Base-by-base conservation (phyloP, 2,888 invertebrate genomes). In the Matsumyia berberina region DNA sequence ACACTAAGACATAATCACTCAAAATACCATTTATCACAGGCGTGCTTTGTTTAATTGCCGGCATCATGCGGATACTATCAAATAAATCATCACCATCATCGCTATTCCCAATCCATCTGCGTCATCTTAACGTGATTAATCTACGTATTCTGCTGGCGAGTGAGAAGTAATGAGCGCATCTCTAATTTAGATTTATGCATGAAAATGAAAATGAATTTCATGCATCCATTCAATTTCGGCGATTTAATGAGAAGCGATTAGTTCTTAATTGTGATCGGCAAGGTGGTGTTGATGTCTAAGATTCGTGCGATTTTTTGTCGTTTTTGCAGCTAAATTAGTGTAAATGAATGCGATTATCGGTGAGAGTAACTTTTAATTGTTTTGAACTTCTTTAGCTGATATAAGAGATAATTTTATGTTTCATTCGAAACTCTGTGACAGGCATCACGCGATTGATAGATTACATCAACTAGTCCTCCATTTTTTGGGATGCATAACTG, bases 151-250 rank as follows among this genome's bases (percentile, higher is more conserved):
- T 17, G 7, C 49, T 62, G 33, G 15, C 24, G 72, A 62, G 64
- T 72, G 64, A 78, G 62, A 53, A 9, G n/a, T 49, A 57, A 79
- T 57, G 24, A 24, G 49, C 49, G 51, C 24, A 57, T 55, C 17
- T 55, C 7, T 39, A 19, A 33, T 37, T 39, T 35, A 17, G 11
- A 15, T 29, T 29, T 37, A 51, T 49, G 39, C 31, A 33, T 44
- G 42, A 49, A 29, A 72, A 33, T 44, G 42, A 49, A 29, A 72
- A 39, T 49, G 46, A 8, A 24, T 46, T 35, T 37, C 57, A 49
- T 58, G 72, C 31, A 49, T 3, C 1, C 37, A 46, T 49, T 39
- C 17, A 49, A 31, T 58, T 70, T 70, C 5, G 29, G 39, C 2
- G 44, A 58, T 46, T 58, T 37, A 8, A 58, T 70, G 57, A 19